Evolutionary conservation across 2,888 invertebrate genomes (phyloP).

Genomic region (Thyatira batis): DNA sequence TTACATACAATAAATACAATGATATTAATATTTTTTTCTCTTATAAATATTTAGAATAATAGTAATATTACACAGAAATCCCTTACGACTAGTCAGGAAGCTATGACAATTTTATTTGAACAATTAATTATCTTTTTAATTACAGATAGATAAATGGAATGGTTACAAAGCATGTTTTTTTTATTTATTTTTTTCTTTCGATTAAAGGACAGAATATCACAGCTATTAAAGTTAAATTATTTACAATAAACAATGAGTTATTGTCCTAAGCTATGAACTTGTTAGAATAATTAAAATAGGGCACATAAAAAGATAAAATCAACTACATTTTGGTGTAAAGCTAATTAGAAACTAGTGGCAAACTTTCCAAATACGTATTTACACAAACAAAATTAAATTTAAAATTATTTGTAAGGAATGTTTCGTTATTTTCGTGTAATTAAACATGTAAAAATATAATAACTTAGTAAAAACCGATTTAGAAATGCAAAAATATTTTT

Average conservation of each 20-base stretch:
- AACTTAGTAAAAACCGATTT: not conserved
- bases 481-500: constrained; percentile 21
- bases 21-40: constrained; percentile 49
- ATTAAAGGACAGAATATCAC: constrained; percentile 71
- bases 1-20: constrained; percentile 65
- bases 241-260: constrained; percentile 46
- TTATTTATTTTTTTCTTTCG: constrained; percentile 42
- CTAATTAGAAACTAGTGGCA: constrained; percentile 76
- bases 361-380: constrained; percentile 40
- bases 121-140: constrained; percentile 23
- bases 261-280: constrained; percentile 35
- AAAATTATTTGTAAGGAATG: constrained; percentile 30
- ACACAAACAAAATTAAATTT: constrained; percentile 34
- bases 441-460: not conserved
- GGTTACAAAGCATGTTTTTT: constrained; percentile 40
- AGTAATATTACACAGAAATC: constrained; percentile 49
- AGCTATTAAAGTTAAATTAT: constrained; percentile 73
- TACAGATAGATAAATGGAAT: constrained; percentile 17
- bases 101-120: constrained; percentile 30
- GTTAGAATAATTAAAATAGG: constrained; percentile 48
- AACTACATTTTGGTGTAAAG: constrained; percentile 79
- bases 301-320: constrained; percentile 47
- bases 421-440: constrained; percentile 21
- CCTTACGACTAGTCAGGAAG: constrained; percentile 74
- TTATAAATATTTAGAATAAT: constrained; percentile 39